phyloP scores from a whole-genome alignment of 2,888 invertebrate species.

The Phyto melanocephala region DNA sequence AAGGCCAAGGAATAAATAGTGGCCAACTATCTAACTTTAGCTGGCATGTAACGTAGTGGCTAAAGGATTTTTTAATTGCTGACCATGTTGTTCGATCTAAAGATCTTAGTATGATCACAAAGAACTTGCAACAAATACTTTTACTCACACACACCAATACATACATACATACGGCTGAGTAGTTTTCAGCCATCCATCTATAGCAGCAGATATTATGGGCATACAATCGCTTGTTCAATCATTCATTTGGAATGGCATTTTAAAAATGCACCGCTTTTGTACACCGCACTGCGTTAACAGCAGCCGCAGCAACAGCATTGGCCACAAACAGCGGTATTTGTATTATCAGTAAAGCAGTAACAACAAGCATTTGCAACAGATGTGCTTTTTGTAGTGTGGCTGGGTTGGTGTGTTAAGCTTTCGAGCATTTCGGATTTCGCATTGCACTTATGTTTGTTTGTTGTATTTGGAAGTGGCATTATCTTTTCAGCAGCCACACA shows the following conservation, averaged over 20 bases:
- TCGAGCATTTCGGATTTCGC: conserved; percentile 17
- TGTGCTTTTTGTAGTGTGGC: conserved; percentile 48
- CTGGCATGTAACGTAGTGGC: conserved; percentile 60
- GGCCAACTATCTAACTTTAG: conserved; percentile 47
- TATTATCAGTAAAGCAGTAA: conserved; percentile 52
- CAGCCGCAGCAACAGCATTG: not conserved
- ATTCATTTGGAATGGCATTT: conserved; percentile 64
- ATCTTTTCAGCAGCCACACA: conserved; percentile 54
- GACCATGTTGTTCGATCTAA: conserved; percentile 61
- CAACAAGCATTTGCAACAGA: conserved; percentile 57
- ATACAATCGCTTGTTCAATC: conserved; percentile 64
- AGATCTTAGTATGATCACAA: conserved; percentile 62
- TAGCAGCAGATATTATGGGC: conserved; percentile 43
- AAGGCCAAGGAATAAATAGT: conserved; percentile 69
- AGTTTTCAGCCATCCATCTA: not conserved
- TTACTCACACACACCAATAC: not conserved
- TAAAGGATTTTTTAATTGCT: conserved; percentile 66
- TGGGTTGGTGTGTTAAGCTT: conserved; percentile 19
- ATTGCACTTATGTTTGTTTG: not conserved
- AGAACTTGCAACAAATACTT: conserved; percentile 48
- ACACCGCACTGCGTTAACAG: conserved; percentile 45
- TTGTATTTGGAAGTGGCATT: conserved; percentile 49
- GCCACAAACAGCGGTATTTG: conserved; percentile 55
- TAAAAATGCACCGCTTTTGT: conserved; percentile 63
- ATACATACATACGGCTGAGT: not conserved